phyloP scores from a whole-genome alignment of 1,140 invertebrate species.

The Steinernema khuongi region DNA sequence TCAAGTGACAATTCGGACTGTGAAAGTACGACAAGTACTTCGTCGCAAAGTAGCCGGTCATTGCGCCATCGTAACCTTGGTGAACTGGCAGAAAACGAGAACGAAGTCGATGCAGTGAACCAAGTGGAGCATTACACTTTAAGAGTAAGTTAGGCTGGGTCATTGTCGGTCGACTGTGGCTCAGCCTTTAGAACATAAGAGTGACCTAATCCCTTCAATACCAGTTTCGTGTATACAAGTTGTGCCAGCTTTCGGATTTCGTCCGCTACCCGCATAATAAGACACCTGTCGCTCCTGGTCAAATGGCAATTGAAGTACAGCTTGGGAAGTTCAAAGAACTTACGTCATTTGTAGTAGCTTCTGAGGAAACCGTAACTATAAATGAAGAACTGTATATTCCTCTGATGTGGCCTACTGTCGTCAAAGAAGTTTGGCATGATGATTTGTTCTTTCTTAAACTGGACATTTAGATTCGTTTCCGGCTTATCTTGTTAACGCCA shows the following conservation, averaged over 20 bases:
- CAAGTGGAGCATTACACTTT: constrained; percentile 19
- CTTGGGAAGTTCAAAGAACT: constrained; percentile 21
- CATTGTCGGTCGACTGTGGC: too few species aligned
- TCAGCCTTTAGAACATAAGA: constrained; percentile 17
- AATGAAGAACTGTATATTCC: constrained; percentile 43
- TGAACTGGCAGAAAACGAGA: neutral
- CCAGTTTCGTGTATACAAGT: constrained; percentile 36
- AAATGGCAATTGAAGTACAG: constrained; percentile 27
- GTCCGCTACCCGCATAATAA: constrained; percentile 29
- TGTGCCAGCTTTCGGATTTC: constrained; percentile 38
- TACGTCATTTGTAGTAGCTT: constrained; percentile 16
- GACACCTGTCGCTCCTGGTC: constrained; percentile 1
- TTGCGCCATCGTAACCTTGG: neutral
- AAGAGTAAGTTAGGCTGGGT: constrained; percentile 1
- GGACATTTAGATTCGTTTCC: constrained; percentile 42
- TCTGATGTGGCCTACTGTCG: constrained; percentile 42
- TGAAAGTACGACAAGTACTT: neutral
- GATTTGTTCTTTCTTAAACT: neutral
- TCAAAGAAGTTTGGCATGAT: constrained; percentile 32
- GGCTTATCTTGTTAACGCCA: constrained; percentile 29
- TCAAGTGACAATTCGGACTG: neutral
- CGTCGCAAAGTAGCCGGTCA: neutral
- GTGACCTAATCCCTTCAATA: constrained; percentile 24
- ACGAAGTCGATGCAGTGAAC: neutral
- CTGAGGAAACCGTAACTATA: constrained; percentile 43